Percentiles rank a stretch among this genome's conserved stretches.
These are phyloP conservation scores for Calycopis cecrops DNA, from an alignment of 1,140 invertebrate genomes.

Conservation along the genomic window DNA sequence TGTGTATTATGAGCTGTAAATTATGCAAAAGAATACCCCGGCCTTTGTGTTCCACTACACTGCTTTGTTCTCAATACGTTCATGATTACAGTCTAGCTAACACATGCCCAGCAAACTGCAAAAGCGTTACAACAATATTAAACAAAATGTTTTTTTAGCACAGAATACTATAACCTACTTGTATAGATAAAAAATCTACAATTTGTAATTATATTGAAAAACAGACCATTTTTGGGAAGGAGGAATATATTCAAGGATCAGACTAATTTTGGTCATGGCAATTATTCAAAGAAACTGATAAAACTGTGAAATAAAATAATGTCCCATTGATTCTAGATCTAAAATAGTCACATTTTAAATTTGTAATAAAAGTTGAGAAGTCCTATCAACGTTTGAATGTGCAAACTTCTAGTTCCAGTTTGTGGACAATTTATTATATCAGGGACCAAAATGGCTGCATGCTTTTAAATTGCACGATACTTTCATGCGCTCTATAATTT, in stretches of 20 bases:
- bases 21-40: constrained; percentile 6
- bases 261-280: too few relatives aligned
- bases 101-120: not conserved
- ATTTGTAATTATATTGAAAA: too few relatives aligned
- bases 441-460: constrained; percentile 14
- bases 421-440: constrained; percentile 6
- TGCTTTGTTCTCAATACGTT: not conserved
- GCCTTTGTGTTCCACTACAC: constrained; percentile 1
- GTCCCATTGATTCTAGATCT: too few relatives aligned
- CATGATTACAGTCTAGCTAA: constrained; percentile 9
- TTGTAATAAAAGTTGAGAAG: not conserved
- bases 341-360: too few relatives aligned
- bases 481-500: constrained; percentile 24
- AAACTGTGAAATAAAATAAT: too few relatives aligned
- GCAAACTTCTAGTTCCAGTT: constrained; percentile 2
- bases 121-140: not conserved
- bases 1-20: not conserved
- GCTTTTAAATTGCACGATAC: constrained; percentile 24
- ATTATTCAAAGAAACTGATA: too few relatives aligned
- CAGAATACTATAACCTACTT: too few relatives aligned
- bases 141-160: too few relatives aligned
- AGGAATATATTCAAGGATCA: too few relatives aligned
- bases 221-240: too few relatives aligned
- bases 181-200: too few relatives aligned
- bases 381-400: not conserved